phyloP scores from a whole-genome alignment of 2,113 vertebrate genomes.

The Erpornis zantholeuca region DNA sequence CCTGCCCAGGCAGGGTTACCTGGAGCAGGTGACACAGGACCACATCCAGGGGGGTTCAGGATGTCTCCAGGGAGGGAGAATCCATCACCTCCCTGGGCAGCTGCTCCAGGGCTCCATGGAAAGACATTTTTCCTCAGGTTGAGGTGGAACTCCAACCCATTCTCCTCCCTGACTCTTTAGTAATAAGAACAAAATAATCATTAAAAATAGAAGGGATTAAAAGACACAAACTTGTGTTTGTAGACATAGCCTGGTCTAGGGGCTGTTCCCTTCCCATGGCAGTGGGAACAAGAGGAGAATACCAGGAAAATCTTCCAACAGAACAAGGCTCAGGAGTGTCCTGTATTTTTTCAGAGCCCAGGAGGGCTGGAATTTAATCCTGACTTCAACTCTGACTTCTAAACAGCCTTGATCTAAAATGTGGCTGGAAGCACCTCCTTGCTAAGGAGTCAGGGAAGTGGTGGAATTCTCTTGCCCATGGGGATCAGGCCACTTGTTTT shows the following conservation, averaged over 20 bases:
- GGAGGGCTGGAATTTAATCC: background rate
- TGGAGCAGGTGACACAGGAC: background rate
- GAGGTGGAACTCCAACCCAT: background rate
- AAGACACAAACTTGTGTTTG: fast-evolving
- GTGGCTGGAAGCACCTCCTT: background rate
- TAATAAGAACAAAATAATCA: background rate
- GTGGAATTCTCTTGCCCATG: background rate
- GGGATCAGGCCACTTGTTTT: background rate
- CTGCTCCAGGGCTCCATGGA: background rate
- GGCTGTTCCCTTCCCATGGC: background rate
- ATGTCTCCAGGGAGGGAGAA: background rate
- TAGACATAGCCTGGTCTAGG: fast-evolving
- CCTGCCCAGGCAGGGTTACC: background rate
- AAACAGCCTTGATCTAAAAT: background rate
- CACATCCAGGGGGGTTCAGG: background rate
- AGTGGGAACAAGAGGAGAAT: background rate
- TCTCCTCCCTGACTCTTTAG: background rate
- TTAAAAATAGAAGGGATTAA: background rate
- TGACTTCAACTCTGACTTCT: background rate
- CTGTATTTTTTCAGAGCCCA: background rate
- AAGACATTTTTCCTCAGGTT: background rate
- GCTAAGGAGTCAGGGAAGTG: background rate
- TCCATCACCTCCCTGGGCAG: background rate
- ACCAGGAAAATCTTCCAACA: background rate
- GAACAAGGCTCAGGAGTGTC: background rate